phyloP scores from a whole-genome alignment of 2,797 vertebrate species.

The Ptychobarbus kaznakovi region DNA sequence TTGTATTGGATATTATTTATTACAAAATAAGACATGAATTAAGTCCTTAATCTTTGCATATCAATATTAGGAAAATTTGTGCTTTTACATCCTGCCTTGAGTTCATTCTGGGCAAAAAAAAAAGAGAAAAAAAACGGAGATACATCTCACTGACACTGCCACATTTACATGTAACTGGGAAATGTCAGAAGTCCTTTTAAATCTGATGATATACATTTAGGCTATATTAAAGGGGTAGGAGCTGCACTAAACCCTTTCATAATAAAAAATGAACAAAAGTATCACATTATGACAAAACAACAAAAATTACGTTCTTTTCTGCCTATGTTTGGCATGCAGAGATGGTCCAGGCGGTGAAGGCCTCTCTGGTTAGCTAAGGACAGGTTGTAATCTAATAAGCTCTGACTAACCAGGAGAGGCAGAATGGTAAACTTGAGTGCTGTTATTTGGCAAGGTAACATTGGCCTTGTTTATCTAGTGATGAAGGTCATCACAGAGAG shows the following conservation, averaged over 20 bases:
- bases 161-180: slow-evolving; percentile 70
- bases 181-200: slow-evolving; percentile 79
- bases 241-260: slow-evolving; percentile 64
- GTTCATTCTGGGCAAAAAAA: slow-evolving; percentile 65
- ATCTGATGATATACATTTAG: slow-evolving; percentile 58
- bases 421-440: slow-evolving; percentile 73
- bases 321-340: slow-evolving; percentile 41
- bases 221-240: slow-evolving; percentile 62
- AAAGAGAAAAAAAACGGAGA: slow-evolving; percentile 56
- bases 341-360: slow-evolving; percentile 49
- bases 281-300: slow-evolving; percentile 69
- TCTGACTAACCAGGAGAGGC: slow-evolving; percentile 63
- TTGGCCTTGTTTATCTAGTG: slow-evolving; percentile 54
- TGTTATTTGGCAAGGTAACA: slow-evolving; percentile 74
- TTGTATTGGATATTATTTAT: slow-evolving; percentile 28
- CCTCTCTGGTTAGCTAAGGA: slow-evolving; percentile 69
- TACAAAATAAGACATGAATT: slow-evolving; percentile 19
- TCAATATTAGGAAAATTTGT: slow-evolving; percentile 31
- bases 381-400: slow-evolving; percentile 65
- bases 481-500: slow-evolving; percentile 62
- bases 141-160: slow-evolving; percentile 68
- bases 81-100: slow-evolving; percentile 51
- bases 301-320: slow-evolving; percentile 58
- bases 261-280: slow-evolving; percentile 69
- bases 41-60: slow-evolving; percentile 23